phyloP scores from a whole-genome alignment of 2,113 vertebrate genomes.

The Myotis lucifugus region DNA sequence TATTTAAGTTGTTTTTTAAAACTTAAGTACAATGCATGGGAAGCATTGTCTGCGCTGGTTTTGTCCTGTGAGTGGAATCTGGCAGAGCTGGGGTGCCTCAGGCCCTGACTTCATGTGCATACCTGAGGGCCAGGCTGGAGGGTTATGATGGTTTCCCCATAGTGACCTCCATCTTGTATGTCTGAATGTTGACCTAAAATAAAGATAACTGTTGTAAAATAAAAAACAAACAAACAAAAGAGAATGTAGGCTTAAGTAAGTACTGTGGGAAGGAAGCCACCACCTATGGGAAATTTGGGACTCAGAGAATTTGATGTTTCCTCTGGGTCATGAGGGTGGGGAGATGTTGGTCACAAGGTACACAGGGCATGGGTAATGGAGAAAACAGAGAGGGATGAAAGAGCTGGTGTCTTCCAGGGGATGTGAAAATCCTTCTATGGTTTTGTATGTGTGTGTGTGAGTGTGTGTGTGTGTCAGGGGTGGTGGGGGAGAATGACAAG shows the following conservation, averaged over 20 bases:
- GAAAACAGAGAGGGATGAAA: background rate
- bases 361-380: background rate
- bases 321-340: background rate
- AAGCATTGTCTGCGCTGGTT: background rate
- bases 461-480: background rate
- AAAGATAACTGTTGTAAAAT: slow-evolving; percentile 92
- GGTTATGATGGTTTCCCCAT: slow-evolving; percentile 87
- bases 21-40: background rate
- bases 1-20: slow-evolving; percentile 67
- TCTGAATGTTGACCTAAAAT: slow-evolving; percentile 85
- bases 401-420: background rate
- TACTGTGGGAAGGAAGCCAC: background rate
- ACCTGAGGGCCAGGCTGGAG: slow-evolving; percentile 66
- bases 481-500: background rate
- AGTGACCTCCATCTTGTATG: slow-evolving; percentile 88
- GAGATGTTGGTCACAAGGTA: background rate
- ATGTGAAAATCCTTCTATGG: background rate
- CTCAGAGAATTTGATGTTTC: background rate
- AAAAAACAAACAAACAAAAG: slow-evolving; percentile 79
- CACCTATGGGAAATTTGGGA: background rate
- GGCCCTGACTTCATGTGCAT: slow-evolving; percentile 81
- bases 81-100: background rate
- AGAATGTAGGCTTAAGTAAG: background rate
- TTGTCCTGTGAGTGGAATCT: background rate
- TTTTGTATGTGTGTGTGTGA: background rate